Evolutionary conservation across 2,113 vertebrate genomes (phyloP).

Genomic region (Prinia subflava): DNA sequence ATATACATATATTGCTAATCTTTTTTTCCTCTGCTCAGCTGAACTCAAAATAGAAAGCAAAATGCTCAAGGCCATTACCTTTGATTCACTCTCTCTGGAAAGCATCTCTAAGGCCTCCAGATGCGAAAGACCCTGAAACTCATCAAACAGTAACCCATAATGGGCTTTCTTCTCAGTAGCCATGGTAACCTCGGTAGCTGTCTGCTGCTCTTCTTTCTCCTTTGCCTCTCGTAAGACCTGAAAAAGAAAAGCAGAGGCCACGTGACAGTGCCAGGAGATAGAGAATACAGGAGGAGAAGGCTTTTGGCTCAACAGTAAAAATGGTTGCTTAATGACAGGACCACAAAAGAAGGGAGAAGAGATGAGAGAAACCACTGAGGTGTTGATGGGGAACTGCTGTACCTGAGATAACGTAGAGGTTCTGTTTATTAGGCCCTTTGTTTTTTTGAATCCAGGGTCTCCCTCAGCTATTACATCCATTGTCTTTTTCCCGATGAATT

Average conservation of each 20-base stretch:
- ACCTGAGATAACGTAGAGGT: constrained; percentile 92
- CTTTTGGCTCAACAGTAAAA: not conserved
- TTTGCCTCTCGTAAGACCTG: constrained; percentile 94
- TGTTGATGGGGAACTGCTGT: not conserved
- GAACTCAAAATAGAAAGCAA: constrained; percentile 40
- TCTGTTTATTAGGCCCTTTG: constrained; percentile 89
- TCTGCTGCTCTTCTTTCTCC: constrained; percentile 88
- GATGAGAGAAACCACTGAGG: not conserved
- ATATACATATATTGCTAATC: not conserved
- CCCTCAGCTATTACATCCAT: constrained; percentile 98
- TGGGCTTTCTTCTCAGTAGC: constrained; percentile 85
- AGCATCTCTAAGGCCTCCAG: constrained; percentile 96
- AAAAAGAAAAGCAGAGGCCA: constrained; percentile 46
- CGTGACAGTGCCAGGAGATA: not conserved
- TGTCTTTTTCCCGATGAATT: constrained; percentile 98
- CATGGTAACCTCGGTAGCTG: constrained; percentile 66
- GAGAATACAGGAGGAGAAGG: not conserved
- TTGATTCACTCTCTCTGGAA: constrained; percentile 92
- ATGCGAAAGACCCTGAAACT: constrained; percentile 95
- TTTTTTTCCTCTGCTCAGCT: not conserved
- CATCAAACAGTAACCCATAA: constrained; percentile 96
- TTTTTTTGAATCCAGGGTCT: constrained; percentile 95
- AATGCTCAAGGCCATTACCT: constrained; percentile 78
- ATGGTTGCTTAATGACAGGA: not conserved
- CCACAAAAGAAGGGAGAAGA: not conserved